A percentile compares a stretch with the other conserved stretches of the same genome.
phyloP scores from a whole-genome alignment of 2,113 vertebrate species.

The Pomatostomus ruficeps region DNA sequence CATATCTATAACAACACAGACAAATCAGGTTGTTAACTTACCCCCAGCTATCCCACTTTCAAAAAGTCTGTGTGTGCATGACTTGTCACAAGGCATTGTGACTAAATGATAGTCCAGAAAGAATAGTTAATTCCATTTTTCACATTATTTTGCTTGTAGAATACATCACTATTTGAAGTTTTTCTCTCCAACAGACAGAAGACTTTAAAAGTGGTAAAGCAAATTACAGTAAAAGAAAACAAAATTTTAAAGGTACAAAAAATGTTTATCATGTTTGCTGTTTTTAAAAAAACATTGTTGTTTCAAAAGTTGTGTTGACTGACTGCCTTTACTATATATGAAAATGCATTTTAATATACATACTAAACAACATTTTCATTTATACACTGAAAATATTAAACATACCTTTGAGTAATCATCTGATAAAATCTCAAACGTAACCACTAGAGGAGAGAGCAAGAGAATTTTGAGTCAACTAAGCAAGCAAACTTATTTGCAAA shows the following conservation, averaged over 20 bases:
- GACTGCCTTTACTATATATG: background rate
- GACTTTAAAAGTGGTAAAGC: background rate
- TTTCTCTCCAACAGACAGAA: background rate
- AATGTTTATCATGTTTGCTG: background rate
- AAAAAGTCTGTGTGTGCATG: background rate
- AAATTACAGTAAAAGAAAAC: background rate
- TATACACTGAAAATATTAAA: background rate
- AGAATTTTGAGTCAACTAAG: constrained; percentile 23
- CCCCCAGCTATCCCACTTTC: background rate
- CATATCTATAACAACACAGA: background rate
- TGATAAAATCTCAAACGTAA: constrained; percentile 93
- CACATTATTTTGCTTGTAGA: background rate
- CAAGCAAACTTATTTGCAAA: constrained; percentile 10
- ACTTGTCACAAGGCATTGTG: background rate
- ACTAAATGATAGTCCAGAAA: background rate
- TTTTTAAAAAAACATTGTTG: background rate
- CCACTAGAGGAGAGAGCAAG: constrained; percentile 76
- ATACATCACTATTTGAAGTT: background rate
- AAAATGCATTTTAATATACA: constrained; percentile 39
- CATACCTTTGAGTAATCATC: constrained; percentile 98
- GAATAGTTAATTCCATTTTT: background rate
- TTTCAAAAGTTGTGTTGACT: background rate
- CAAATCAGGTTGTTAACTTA: background rate
- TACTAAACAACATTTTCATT: background rate
- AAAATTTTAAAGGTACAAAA: background rate